Conservation (phyloP, 2,888 invertebrate genomes). For the Agrotis ipsilon region DNA sequence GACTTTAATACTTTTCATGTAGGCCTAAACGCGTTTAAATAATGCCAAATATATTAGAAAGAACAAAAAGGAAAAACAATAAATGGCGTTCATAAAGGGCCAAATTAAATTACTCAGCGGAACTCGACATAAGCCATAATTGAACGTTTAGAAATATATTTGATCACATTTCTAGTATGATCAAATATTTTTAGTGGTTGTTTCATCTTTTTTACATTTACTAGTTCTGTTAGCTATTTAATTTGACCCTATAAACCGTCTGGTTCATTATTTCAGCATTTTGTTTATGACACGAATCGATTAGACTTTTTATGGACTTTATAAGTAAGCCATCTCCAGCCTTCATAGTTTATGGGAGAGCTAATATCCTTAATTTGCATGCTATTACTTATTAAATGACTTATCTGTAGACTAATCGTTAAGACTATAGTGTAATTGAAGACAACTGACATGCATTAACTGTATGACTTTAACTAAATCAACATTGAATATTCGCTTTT, state of each 20-base stretch:
- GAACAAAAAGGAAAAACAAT: too few relatives aligned
- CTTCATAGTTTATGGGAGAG: conserved; percentile 5
- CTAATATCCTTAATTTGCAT: background rate
- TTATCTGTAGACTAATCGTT: conserved; percentile 52
- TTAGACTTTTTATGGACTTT: background rate
- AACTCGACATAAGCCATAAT: background rate
- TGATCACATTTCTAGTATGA: background rate
- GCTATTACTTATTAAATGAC: conserved; percentile 43
- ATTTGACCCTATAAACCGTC: background rate
- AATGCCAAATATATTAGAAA: background rate
- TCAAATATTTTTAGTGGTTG: background rate
- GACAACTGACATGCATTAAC: conserved; percentile 38
- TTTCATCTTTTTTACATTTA: background rate
- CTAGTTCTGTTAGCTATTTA: background rate
- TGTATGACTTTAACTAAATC: conserved; percentile 17
- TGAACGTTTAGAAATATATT: background rate
- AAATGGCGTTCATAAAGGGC: too few relatives aligned
- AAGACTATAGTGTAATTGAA: conserved; percentile 45
- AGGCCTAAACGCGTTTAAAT: background rate
- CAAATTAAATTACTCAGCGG: too few relatives aligned
- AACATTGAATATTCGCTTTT: conserved; percentile 27
- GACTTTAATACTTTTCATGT: background rate
- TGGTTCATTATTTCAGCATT: background rate
- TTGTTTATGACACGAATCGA: background rate
- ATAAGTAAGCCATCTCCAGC: conserved; percentile 9